Evolutionary conservation across 1,140 invertebrate genomes (phyloP).

Genomic region (Capitella teleta): DNA sequence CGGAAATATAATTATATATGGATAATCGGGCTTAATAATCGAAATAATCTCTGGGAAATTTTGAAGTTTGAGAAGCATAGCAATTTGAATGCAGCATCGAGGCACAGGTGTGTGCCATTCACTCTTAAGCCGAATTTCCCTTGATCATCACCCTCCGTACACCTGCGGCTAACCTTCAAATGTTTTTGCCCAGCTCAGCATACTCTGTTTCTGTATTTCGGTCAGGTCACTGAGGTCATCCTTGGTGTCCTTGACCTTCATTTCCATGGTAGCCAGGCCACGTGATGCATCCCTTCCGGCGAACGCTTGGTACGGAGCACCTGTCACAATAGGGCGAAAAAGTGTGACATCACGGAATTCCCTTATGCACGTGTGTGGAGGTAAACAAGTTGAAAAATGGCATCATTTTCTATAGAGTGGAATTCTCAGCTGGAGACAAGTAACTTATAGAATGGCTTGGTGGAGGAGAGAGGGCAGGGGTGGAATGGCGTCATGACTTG

Average conservation of each 20-base stretch:
- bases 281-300: slow-evolving; percentile 3
- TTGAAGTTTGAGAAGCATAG: neutral
- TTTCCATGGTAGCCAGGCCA: neutral
- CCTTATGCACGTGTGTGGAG: neutral
- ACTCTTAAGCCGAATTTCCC: neutral
- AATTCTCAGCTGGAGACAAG: no score
- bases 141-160: neutral
- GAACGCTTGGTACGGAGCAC: neutral
- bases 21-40: neutral
- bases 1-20: neutral
- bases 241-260: slow-evolving; percentile 1
- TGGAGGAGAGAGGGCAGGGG: no score
- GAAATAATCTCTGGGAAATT: neutral
- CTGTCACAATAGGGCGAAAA: neutral
- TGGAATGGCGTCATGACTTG: no score
- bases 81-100: neutral
- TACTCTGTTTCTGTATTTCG: neutral
- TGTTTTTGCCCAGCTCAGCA: neutral
- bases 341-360: no score
- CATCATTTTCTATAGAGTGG: no score
- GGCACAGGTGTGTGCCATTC: no score
- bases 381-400: no score
- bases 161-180: slow-evolving; percentile 7
- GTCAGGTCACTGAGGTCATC: slow-evolving; percentile 6
- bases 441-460: no score